Percentiles rank a stretch among this genome's conserved stretches.
Evolutionary conservation across 2,797 vertebrate genomes (phyloP).

Genomic region (Onychomys torridus): DNA sequence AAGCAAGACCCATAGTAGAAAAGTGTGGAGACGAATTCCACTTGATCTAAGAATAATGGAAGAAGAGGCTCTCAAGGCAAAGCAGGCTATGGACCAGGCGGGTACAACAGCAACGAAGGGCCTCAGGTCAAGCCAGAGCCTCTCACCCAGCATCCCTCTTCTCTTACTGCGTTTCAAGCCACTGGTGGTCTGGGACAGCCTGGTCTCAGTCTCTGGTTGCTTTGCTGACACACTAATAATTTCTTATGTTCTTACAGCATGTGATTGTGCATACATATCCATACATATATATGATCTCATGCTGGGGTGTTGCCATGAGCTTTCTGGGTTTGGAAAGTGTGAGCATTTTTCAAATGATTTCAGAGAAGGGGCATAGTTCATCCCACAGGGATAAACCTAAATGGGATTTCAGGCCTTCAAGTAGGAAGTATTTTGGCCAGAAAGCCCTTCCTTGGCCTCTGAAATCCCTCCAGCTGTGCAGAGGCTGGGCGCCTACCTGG

Average conservation of each 20-base stretch:
- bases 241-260: not conserved
- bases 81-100: not conserved
- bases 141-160: not conserved
- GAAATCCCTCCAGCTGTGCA: not conserved
- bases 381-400: slow-evolving; percentile 10
- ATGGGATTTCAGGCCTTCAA: slow-evolving; percentile 4
- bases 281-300: not conserved
- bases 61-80: not conserved
- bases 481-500: slow-evolving; percentile 76
- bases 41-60: not conserved
- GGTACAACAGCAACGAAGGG: not conserved
- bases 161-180: not conserved
- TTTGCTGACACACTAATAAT: not conserved
- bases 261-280: not conserved
- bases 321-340: not conserved
- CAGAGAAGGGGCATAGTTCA: not conserved
- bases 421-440: not conserved
- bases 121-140: not conserved
- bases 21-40: not conserved
- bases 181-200: not conserved
- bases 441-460: slow-evolving; percentile 42
- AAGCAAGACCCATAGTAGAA: not conserved
- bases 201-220: not conserved
- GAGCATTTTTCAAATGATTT: not conserved
- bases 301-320: not conserved